These are phyloP conservation scores for Anthoscopus minutus DNA, from an alignment of 2,113 vertebrate genomes.

Conservation along the genomic window DNA sequence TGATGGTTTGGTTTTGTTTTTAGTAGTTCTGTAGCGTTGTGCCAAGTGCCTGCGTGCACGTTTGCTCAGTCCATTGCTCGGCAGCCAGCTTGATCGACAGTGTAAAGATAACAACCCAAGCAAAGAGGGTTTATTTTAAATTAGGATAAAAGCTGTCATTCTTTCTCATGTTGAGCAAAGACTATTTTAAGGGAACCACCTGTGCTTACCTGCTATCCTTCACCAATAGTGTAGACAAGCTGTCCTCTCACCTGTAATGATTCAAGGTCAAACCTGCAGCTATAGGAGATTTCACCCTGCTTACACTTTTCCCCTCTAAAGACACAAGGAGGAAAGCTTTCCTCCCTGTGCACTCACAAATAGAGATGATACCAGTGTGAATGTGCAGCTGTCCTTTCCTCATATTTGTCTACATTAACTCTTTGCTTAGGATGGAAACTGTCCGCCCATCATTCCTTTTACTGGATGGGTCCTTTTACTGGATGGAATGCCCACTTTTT, in stretches of 20 bases:
- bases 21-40: not conserved
- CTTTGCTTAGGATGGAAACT: not conserved
- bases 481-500: not conserved
- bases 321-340: not conserved
- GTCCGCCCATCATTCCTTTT: not conserved
- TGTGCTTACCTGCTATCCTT: not conserved
- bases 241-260: not conserved
- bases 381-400: not conserved
- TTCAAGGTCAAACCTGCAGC: not conserved
- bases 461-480: not conserved
- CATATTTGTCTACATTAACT: accelerated
- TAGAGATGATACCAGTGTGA: accelerated
- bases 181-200: not conserved
- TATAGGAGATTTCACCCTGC: not conserved
- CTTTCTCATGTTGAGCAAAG: not conserved
- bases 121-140: not conserved
- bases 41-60: not conserved
- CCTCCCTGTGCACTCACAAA: not conserved
- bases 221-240: not conserved
- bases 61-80: not conserved
- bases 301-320: not conserved
- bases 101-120: not conserved
- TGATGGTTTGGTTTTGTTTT: not conserved
- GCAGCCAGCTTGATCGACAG: not conserved
- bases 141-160: not conserved